Evolutionary conservation across 2,888 invertebrate species (phyloP).

Genomic region (Prostheceraeus crozeri): DNA sequence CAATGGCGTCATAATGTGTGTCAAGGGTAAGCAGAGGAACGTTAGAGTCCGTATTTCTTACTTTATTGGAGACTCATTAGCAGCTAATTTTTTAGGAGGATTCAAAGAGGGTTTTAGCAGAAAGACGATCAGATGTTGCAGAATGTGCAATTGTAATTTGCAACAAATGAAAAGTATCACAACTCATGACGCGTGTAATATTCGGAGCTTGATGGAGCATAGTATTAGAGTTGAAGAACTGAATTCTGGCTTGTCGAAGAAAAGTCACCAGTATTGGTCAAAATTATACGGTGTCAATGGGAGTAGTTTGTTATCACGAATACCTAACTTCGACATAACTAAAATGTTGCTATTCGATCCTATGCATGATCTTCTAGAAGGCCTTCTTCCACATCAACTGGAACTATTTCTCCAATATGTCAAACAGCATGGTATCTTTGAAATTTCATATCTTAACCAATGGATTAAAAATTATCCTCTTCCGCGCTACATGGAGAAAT

Average conservation of each 20-base stretch:
- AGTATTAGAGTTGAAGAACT: background rate
- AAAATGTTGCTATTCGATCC: background rate
- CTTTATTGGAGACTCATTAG: too few species aligned
- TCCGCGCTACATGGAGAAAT: background rate
- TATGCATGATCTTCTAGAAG: constrained; percentile 12
- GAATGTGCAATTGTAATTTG: background rate
- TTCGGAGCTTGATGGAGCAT: background rate
- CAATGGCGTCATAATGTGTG: too few species aligned
- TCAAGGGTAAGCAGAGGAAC: too few species aligned
- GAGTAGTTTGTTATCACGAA: background rate
- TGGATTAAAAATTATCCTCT: background rate
- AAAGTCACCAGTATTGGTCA: background rate
- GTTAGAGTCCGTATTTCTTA: too few species aligned
- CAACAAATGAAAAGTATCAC: background rate
- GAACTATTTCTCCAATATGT: background rate
- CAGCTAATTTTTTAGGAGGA: background rate
- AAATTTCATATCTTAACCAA: background rate
- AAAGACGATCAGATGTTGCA: background rate
- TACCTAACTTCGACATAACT: constrained; percentile 1
- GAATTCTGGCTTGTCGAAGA: background rate
- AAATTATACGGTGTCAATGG: background rate
- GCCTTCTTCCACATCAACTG: background rate
- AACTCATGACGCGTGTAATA: background rate
- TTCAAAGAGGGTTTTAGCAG: constrained; percentile 7
- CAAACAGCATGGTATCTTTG: background rate